A percentile compares a stretch with the other conserved stretches of the same genome.
Conservation (phyloP, 2,888 invertebrate species). For the Ditylenchus weischeri region DNA sequence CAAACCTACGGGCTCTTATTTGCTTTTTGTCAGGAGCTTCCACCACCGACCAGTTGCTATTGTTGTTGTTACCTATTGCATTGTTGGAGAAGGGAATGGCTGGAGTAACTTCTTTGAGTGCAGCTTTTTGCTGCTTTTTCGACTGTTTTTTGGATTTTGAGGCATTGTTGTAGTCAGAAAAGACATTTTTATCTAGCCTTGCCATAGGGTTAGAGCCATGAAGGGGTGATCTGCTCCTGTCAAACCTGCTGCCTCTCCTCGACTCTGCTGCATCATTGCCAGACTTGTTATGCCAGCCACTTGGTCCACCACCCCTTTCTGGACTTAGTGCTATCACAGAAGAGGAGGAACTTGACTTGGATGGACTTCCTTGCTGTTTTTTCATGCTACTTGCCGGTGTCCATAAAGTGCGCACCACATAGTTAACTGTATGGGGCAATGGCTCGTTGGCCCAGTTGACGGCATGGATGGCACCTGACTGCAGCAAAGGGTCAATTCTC, state of each 20-base stretch:
- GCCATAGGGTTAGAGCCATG: no score
- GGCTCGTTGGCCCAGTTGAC: slow-evolving; percentile 93
- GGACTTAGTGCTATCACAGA: no score
- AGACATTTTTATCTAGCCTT: not conserved
- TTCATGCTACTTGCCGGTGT: slow-evolving; percentile 30
- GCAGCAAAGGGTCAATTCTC: slow-evolving; percentile 84
- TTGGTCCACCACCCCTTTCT: no score
- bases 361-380: slow-evolving; percentile 14
- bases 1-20: slow-evolving; percentile 42
- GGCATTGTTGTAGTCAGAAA: not conserved
- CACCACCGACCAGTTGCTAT: slow-evolving; percentile 4
- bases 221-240: no score
- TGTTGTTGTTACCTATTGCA: not conserved
- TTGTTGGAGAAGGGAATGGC: not conserved
- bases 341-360: no score
- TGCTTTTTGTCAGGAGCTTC: slow-evolving; percentile 27
- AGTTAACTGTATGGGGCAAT: slow-evolving; percentile 68
- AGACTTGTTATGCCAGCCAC: no score
- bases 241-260: no score
- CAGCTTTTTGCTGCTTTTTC: slow-evolving; percentile 22
- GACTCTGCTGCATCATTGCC: no score
- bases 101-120: not conserved
- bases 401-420: slow-evolving; percentile 29
- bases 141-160: slow-evolving; percentile 20
- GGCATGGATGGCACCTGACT: slow-evolving; percentile 79